Evolutionary conservation across 2,113 vertebrate species (phyloP).

Genomic region (Equus przewalskii): DNA sequence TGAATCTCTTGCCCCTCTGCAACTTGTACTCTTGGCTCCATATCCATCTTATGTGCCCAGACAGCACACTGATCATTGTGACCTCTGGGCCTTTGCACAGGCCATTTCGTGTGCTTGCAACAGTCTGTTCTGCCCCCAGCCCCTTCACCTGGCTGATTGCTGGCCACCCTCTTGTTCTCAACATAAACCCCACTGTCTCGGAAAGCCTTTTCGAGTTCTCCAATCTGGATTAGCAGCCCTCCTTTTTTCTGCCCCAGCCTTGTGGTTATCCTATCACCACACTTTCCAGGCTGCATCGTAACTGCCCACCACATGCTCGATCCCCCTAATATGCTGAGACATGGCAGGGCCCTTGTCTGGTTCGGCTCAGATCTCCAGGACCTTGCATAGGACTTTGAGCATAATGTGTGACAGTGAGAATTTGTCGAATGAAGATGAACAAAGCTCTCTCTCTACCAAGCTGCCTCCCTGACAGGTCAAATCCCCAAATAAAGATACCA

Average conservation of each 20-base stretch:
- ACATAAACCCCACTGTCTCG: not conserved
- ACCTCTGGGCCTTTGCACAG: not conserved
- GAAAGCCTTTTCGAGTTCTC: not conserved
- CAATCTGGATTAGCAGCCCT: not conserved
- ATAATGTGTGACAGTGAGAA: not conserved
- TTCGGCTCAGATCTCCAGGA: not conserved
- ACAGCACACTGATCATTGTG: not conserved
- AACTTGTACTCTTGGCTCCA: not conserved
- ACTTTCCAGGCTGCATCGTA: not conserved
- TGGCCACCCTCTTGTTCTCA: not conserved
- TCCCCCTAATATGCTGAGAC: not conserved
- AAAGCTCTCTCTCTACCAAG: not conserved
- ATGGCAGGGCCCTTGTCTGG: not conserved
- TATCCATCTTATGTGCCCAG: not conserved
- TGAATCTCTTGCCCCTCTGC: not conserved
- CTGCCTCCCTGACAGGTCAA: not conserved
- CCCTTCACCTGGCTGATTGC: not conserved
- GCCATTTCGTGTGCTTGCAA: not conserved
- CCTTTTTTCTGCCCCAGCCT: not conserved
- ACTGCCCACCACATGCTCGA: not conserved
- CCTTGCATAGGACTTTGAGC: not conserved
- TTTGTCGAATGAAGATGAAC: not conserved
- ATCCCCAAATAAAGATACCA: conserved; percentile 29
- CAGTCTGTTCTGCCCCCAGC: not conserved
- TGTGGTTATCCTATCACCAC: not conserved